Conservation (phyloP, 1,140 invertebrate species). For the Heliconius congener region DNA sequence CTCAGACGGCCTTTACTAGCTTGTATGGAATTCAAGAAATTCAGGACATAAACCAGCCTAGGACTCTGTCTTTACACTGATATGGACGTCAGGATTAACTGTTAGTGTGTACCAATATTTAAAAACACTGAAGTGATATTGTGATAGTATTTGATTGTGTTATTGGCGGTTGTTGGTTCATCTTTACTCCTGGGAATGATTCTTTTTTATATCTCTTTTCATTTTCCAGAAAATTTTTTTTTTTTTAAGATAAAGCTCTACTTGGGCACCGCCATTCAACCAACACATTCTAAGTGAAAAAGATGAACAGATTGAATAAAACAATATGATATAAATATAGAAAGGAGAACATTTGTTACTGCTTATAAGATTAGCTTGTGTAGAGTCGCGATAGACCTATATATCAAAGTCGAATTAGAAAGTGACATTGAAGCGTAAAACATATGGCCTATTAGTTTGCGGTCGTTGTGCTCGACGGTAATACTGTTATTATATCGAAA, state of each 20-base stretch:
- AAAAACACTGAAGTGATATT: background rate
- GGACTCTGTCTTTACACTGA: background rate
- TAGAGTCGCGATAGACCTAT: slow-evolving; percentile 51
- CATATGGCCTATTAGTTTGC: slow-evolving; percentile 66
- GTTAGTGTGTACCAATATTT: background rate
- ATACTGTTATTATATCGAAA: slow-evolving; percentile 65
- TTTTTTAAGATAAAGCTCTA: no score
- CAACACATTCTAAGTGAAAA: no score
- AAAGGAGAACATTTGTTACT: slow-evolving; percentile 32
- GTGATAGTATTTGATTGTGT: background rate
- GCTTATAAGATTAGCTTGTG: slow-evolving; percentile 43
- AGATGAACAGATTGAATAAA: no score
- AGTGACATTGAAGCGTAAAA: slow-evolving; percentile 69
- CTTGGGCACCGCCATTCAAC: no score
- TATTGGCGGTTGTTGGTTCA: background rate
- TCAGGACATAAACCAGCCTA: background rate
- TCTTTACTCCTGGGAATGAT: background rate
- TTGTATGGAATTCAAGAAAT: background rate
- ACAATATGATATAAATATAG: background rate
- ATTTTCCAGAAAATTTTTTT: no score
- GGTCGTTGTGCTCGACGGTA: slow-evolving; percentile 43
- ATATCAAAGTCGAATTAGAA: slow-evolving; percentile 72
- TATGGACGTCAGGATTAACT: background rate
- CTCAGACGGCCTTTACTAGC: slow-evolving; percentile 7
- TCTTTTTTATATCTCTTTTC: no score